Evolutionary conservation across 2,888 invertebrate genomes (phyloP).

Genomic region (Alitta virens): DNA sequence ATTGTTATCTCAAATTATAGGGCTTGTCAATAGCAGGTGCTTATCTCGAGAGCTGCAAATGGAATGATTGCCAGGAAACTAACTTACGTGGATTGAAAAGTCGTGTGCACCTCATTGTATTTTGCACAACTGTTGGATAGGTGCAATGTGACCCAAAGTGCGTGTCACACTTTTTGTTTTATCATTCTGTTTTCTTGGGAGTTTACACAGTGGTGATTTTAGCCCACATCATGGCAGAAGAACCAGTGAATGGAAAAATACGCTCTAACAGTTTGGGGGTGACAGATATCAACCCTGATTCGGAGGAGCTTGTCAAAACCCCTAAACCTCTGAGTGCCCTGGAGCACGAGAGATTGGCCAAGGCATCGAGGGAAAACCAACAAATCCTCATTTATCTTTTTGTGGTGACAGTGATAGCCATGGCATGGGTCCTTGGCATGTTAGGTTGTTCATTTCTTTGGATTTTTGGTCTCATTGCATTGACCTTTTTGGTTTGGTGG

Average conservation of each 20-base stretch:
- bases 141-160: too few relatives aligned
- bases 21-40: too few relatives aligned
- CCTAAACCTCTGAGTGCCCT: background rate
- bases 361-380: constrained; percentile 19
- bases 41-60: too few relatives aligned
- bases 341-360: constrained; percentile 13
- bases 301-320: background rate
- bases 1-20: too few relatives aligned
- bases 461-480: constrained; percentile 44
- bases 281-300: background rate
- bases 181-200: too few relatives aligned
- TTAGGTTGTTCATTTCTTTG: constrained; percentile 47
- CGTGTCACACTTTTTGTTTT: too few relatives aligned
- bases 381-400: constrained; percentile 47
- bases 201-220: too few relatives aligned
- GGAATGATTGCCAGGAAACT: too few relatives aligned
- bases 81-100: too few relatives aligned
- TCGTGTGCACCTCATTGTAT: too few relatives aligned
- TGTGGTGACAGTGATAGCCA: constrained; percentile 39
- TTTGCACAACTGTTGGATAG: too few relatives aligned
- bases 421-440: constrained; percentile 46
- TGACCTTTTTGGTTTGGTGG: constrained; percentile 50
- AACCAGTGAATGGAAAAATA: background rate
- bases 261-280: background rate
- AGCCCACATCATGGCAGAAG: too few relatives aligned